Conservation (phyloP, 2,113 vertebrate genomes). For the Poeciliopsis turrubarensis region DNA sequence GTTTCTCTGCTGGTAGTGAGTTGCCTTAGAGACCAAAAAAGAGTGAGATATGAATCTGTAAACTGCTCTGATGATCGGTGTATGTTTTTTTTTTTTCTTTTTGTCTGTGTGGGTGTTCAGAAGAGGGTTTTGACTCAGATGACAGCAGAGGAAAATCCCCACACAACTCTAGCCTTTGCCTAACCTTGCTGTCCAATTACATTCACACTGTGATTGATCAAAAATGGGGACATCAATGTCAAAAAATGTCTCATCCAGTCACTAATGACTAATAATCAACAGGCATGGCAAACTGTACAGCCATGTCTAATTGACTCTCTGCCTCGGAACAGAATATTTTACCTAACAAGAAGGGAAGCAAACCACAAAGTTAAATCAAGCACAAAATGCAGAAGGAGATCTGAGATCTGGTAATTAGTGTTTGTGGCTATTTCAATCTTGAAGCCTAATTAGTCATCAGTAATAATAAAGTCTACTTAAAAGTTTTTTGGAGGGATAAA, state of each 20-base stretch:
- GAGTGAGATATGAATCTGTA: conserved; percentile 54
- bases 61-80: conserved; percentile 62
- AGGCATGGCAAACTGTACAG: not conserved
- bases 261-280: conserved; percentile 33
- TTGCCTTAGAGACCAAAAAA: conserved; percentile 65
- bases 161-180: conserved; percentile 1
- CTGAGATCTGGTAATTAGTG: conserved; percentile 50
- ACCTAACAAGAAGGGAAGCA: conserved; percentile 17
- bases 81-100: conserved; percentile 36
- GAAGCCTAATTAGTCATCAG: not conserved
- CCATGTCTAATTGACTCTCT: conserved; percentile 45
- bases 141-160: conserved; percentile 26
- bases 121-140: conserved; percentile 21
- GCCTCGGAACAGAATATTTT: conserved; percentile 9
- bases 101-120: conserved; percentile 39
- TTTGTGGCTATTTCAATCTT: not conserved
- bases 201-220: conserved; percentile 17
- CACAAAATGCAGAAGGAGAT: conserved; percentile 24
- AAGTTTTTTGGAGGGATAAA: not conserved
- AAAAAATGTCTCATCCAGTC: conserved; percentile 29
- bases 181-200: conserved; percentile 1
- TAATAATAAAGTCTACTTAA: not conserved
- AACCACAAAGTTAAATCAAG: conserved; percentile 31
- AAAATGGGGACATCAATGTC: conserved; percentile 34
- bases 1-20: conserved; percentile 34